These are phyloP conservation scores for Phylloscopus collybita DNA, from an alignment of 2,797 vertebrate genomes.

Conservation along the genomic window DNA sequence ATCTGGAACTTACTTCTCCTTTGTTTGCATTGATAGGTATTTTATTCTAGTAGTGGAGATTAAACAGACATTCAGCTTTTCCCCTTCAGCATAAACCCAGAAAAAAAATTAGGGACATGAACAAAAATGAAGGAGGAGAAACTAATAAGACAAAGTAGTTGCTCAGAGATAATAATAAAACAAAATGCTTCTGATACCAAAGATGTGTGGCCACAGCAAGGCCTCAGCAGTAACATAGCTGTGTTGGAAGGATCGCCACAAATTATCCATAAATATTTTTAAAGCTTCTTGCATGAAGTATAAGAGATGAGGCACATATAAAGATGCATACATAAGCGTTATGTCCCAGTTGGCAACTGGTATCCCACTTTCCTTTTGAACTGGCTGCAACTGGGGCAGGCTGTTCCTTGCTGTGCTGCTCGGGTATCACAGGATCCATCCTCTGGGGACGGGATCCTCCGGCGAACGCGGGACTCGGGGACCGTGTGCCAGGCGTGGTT, in stretches of 20 bases:
- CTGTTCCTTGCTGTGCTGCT: background rate
- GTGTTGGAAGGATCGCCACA: background rate
- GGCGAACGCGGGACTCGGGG: background rate
- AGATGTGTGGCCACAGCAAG: background rate
- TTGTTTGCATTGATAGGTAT: background rate
- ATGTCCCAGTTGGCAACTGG: background rate
- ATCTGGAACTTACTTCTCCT: background rate
- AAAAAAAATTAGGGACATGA: background rate
- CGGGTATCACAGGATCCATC: background rate
- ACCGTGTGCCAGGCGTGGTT: rapidly evolving
- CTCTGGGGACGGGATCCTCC: background rate
- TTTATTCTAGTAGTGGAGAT: background rate
- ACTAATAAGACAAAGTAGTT: background rate
- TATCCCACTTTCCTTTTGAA: background rate
- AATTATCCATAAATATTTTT: background rate
- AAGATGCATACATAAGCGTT: background rate
- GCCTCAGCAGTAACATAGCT: background rate
- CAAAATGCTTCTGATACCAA: background rate
- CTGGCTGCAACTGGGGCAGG: background rate
- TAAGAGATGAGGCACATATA: background rate
- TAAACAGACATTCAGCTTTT: background rate
- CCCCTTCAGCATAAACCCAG: background rate
- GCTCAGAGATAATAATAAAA: background rate
- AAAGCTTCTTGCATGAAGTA: background rate
- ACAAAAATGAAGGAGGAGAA: background rate